These are phyloP conservation scores for Phymastichus coffea DNA, from an alignment of 1,140 invertebrate genomes.

Conservation along the genomic window DNA sequence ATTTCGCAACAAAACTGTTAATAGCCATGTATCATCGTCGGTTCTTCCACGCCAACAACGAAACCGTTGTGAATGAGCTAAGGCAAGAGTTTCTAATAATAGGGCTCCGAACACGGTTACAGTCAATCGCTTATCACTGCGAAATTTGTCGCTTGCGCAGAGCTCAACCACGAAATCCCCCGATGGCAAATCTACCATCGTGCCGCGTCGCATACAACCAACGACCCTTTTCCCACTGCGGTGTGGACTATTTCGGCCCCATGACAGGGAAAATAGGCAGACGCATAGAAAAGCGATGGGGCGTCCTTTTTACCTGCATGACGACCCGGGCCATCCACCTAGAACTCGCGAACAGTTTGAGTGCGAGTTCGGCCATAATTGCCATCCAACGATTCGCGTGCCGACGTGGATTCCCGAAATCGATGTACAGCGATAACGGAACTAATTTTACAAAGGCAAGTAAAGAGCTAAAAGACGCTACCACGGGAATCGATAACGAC, in stretches of 20 bases:
- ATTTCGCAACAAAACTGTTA: background rate
- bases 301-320: background rate
- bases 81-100: background rate
- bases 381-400: background rate
- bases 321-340: background rate
- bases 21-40: background rate
- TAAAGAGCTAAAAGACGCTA: too few species aligned
- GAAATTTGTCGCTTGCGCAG: background rate
- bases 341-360: background rate
- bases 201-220: background rate
- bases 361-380: background rate
- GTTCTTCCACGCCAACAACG: background rate
- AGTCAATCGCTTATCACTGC: background rate
- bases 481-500: too few species aligned
- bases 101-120: background rate
- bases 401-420: background rate
- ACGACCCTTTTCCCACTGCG: background rate
- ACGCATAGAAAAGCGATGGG: background rate
- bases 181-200: background rate
- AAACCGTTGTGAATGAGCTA: too few species aligned
- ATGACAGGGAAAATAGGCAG: background rate
- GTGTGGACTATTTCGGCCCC: too few species aligned
- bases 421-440: too few species aligned
- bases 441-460: too few species aligned
- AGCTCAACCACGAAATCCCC: background rate